Percentiles rank a stretch among this genome's conserved stretches.
Conservation (phyloP, 2,113 vertebrate species). For the Jaculus jaculus region DNA sequence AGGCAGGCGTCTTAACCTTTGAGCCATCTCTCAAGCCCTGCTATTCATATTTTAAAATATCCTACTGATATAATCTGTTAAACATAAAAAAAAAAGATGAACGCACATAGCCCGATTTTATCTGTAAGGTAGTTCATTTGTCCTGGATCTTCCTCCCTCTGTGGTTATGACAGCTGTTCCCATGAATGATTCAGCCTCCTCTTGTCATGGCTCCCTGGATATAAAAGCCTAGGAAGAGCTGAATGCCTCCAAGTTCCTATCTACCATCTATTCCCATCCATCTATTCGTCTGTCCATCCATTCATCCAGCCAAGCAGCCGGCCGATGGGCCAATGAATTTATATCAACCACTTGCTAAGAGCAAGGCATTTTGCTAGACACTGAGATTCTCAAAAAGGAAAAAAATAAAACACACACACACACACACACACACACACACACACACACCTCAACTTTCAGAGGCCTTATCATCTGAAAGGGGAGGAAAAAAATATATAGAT, state of each 20-base stretch:
- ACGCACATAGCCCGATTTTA: not conserved
- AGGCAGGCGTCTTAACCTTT: too few species aligned
- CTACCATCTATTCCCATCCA: too few species aligned
- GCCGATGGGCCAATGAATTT: not conserved
- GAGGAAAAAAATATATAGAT: not conserved
- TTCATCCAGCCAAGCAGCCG: not conserved
- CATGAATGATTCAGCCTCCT: not conserved
- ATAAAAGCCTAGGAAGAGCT: not conserved
- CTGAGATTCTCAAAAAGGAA: not conserved
- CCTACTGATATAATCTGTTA: not conserved
- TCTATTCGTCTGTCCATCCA: too few species aligned
- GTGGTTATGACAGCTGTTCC: not conserved
- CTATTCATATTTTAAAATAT: not conserved
- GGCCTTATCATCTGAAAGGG: not conserved
- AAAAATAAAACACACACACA: not conserved
- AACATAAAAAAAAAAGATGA: not conserved
- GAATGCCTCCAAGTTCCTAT: not conserved
- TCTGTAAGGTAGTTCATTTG: not conserved
- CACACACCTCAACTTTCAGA: not conserved
- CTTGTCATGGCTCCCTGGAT: not conserved
- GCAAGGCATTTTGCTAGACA: constrained; percentile 26
- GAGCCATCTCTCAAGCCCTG: not conserved
- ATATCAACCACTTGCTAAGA: not conserved
- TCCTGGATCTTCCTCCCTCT: not conserved
- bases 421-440: too few species aligned